Base-by-base conservation (phyloP, 2,113 vertebrate genomes). In the Ascaphus truei region DNA sequence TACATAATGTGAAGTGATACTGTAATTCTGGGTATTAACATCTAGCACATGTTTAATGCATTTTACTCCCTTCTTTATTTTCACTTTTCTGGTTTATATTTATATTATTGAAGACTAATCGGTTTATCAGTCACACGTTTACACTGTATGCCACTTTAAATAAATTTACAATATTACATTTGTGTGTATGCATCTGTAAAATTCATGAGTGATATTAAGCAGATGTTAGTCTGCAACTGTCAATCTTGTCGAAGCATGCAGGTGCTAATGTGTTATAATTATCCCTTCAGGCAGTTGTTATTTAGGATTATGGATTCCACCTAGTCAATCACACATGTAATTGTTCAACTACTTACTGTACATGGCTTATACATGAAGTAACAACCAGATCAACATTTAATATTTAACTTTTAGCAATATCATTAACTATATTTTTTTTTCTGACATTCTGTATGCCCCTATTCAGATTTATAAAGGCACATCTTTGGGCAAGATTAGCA, bases 231-330 rank as follows among this genome's bases (percentile, higher is more conserved):
- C 81, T 78, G 75, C 77, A 77, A 82, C 77, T 89, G 90, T 90
- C 90, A 91, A 82, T 91, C 90, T 87, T 82, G 77, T 84, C 82
- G 81, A 80, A 88, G 89, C 88, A 86, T 26, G 75, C 84, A 92
- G 89, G 90, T 90, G 90, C 85, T 91, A 88, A 90, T 91, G 89
- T 85, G 89, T 84, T 87, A 85, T 91, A 90, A 92, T 91, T 91
- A 89, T 85, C 87, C 84, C 82, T 91, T 90, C 86, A 85, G 88
- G 86, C 86, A 89, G 85, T 85, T 84, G 88, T 79, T 88, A 89
- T 90, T 91, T 86, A 86, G 86, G 83, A 84, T 86, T 87, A 84
- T 80, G 85, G 89, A 86, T 90, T 86, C 87, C 86, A 89, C 89
- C 89, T 91, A 89, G 90, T 92, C 90, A 91, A 90, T 91, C 89